Percentiles rank a stretch among this genome's conserved stretches.
Conservation (phyloP, 2,113 vertebrate genomes). For the Cyanistes caeruleus region DNA sequence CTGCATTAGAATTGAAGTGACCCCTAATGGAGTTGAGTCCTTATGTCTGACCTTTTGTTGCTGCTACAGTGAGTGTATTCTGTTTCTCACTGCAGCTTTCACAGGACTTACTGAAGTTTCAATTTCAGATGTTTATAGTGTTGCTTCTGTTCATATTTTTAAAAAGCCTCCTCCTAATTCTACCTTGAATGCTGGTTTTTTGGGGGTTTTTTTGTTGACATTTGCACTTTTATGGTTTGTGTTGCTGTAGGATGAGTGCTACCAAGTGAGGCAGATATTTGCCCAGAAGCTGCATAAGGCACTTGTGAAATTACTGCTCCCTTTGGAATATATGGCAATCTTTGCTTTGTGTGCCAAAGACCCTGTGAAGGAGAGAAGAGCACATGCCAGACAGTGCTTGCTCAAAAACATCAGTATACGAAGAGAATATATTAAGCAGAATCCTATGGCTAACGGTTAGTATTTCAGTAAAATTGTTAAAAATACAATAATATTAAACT, state of each 20-base stretch:
- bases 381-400: constrained; percentile 96
- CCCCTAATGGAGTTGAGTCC: neutral
- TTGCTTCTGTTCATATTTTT: neutral
- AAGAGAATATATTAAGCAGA: constrained; percentile 97
- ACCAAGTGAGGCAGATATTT: constrained; percentile 98
- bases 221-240: constrained; percentile 1
- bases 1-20: neutral
- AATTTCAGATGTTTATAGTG: neutral
- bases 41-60: neutral
- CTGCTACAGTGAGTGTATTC: neutral
- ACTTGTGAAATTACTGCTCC: constrained; percentile 91
- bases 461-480: neutral
- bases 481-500: neutral
- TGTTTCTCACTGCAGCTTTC: neutral
- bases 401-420: constrained; percentile 99
- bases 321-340: constrained; percentile 97
- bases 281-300: constrained; percentile 97
- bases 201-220: neutral
- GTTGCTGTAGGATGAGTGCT: constrained; percentile 91
- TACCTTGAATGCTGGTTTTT: neutral
- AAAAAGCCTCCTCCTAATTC: neutral
- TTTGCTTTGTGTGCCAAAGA: constrained; percentile 98
- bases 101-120: neutral
- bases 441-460: constrained; percentile 91
- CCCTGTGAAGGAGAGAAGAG: constrained; percentile 96